These are phyloP conservation scores for Nemapogon koenigi DNA, from an alignment of 2,888 invertebrate species.

Conservation along the genomic window DNA sequence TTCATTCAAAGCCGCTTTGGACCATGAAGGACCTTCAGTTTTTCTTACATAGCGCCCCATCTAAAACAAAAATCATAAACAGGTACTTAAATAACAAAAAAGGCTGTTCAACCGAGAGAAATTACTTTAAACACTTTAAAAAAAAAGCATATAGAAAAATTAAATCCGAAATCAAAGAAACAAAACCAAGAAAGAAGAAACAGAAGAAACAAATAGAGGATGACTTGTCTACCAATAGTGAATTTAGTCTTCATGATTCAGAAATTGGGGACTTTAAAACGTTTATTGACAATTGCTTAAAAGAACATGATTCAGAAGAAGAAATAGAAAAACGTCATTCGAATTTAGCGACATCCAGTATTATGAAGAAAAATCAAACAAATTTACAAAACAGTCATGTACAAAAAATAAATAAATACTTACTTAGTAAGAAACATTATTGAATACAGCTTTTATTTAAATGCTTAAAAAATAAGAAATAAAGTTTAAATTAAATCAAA, in stretches of 20 bases:
- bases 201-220: no score
- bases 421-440: no score
- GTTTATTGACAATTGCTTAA: neutral
- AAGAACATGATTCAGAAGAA: neutral
- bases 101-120: neutral
- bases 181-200: neutral
- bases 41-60: slow-evolving; percentile 4
- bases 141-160: neutral
- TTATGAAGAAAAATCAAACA: neutral
- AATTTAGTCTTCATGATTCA: neutral
- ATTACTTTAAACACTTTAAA: neutral
- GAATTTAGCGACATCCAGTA: neutral
- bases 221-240: neutral
- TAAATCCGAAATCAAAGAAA: neutral
- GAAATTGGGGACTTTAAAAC: neutral
- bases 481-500: neutral
- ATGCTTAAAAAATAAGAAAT: no score
- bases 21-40: slow-evolving; percentile 3
- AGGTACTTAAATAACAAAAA: neutral
- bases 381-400: neutral
- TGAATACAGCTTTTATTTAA: no score
- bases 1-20: slow-evolving; percentile 3
- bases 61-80: slow-evolving; percentile 3
- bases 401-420: no score
- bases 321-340: neutral